Conservation (phyloP, 2,113 vertebrate genomes). For the Aleadryas rufinucha region DNA sequence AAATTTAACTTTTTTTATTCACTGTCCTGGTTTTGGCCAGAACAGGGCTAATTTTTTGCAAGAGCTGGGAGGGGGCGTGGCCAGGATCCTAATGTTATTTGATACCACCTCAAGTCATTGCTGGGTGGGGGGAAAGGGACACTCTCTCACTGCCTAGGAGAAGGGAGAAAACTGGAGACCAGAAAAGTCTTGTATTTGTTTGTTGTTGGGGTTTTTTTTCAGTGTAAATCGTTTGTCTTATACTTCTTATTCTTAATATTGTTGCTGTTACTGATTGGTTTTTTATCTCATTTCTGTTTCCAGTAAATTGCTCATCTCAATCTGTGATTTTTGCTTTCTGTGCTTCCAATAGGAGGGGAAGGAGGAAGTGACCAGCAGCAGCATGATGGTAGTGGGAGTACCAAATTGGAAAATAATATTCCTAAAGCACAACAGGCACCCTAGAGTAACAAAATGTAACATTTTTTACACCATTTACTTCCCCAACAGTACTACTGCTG, state of each 20-base stretch:
- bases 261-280: neutral
- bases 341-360: neutral
- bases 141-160: neutral
- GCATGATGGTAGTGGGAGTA: neutral
- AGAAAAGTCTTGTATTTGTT: neutral
- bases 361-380: neutral
- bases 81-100: fast-evolving
- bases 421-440: neutral
- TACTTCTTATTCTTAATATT: neutral
- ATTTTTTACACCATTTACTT: neutral
- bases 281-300: neutral
- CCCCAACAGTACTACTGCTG: neutral
- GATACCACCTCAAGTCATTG: neutral
- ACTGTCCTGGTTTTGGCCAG: neutral
- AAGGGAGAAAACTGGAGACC: neutral
- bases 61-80: neutral
- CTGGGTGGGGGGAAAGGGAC: neutral
- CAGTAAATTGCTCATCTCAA: neutral
- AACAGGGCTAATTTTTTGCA: neutral
- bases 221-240: neutral
- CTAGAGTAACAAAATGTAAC: neutral
- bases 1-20: neutral
- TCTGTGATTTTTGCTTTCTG: neutral
- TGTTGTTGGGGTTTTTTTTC: neutral
- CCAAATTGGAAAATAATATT: neutral